Percentiles rank a stretch among this genome's conserved stretches.
Conservation (phyloP, 2,888 invertebrate genomes). For the Meandrusa payeni region DNA sequence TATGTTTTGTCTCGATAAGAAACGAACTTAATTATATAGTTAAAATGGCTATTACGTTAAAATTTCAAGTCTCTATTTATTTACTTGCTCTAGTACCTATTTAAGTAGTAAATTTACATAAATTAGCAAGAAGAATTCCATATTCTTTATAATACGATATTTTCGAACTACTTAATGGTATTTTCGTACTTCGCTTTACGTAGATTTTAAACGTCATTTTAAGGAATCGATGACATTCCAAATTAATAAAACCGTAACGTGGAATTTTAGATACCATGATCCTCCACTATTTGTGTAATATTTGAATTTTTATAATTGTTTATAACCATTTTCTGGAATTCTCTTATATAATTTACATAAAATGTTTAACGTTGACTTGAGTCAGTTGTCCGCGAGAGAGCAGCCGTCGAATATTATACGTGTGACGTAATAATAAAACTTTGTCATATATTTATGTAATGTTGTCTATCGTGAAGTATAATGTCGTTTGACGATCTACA, state of each 20-base stretch:
- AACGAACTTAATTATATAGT: too few relatives aligned
- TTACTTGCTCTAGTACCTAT: slow-evolving; percentile 2
- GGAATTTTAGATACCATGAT: too few relatives aligned
- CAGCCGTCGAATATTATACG: slow-evolving; percentile 9
- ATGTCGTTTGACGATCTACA: slow-evolving; percentile 5
- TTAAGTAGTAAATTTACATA: slow-evolving; percentile 4
- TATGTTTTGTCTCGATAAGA: too few relatives aligned
- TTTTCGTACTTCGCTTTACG: slow-evolving; percentile 23
- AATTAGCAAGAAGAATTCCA: neutral
- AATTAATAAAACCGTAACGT: slow-evolving; percentile 1
- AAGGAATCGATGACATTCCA: slow-evolving; percentile 5
- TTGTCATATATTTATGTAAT: neutral
- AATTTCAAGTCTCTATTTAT: neutral
- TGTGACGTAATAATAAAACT: slow-evolving; percentile 1
- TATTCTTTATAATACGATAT: slow-evolving; percentile 12
- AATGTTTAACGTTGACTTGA: slow-evolving; percentile 3
- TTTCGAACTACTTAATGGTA: slow-evolving; percentile 4
- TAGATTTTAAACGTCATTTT: slow-evolving; percentile 6
- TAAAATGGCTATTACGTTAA: neutral
- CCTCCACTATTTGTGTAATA: too few relatives aligned
- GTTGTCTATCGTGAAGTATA: neutral
- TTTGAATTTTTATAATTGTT: too few relatives aligned
- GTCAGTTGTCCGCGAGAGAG: slow-evolving; percentile 7
- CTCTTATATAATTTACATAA: too few relatives aligned
- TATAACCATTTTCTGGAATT: too few relatives aligned